Evolutionary conservation across 1,140 invertebrate species (phyloP), one percentile per base, ranked within the genome.

Genomic region (Caenorhabditis tropicalis): DNA sequence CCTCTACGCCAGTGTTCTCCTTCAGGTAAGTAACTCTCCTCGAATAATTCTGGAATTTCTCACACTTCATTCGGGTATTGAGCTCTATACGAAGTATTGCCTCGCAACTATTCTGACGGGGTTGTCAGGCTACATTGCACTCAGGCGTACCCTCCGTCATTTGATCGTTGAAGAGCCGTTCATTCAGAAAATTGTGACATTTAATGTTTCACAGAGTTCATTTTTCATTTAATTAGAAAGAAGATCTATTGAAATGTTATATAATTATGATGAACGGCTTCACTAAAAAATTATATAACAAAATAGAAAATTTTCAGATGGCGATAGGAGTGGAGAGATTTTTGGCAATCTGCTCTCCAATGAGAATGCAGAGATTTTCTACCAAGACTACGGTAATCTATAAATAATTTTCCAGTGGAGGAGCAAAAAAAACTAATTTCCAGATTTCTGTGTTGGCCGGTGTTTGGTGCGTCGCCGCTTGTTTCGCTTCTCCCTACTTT

Each of bases 291-390:
- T n/a, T n/a, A n/a, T n/a, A n/a, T n/a, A n/a, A n/a, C n/a, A n/a
- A n/a, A n/a, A 27, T 74, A 81, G n/a, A 49, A 36, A 81, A 6
- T 36, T 56, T 80, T 39, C 56, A 86, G 85, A 86, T 87, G 86
- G 85, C 86, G 7, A 87, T 87, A n/a, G 86, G 86, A 79, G 87
- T 87, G 29, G 86, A 87, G 39, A 19, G 86, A 15, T 87, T 87
- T 48, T 19, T 87, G 81, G 86, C 86, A 7, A 87, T 87, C 36
- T 87, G 86, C 53, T 81, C 56, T 10, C 85, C 85, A 16, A 60
- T 87, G 29, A 43, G 84, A 83, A 85, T 87, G 84, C 84, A 87
- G 39, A 39, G 86, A 46, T 86, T 87, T 39, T 86, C 86, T 3
- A 49, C 86, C 12, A 56, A 56, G 24, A 86, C 85, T 7, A 82